A percentile compares a stretch with the other conserved stretches of the same genome.
phyloP scores from a whole-genome alignment of 1,140 invertebrate species.

The Spodoptera frugiperda region DNA sequence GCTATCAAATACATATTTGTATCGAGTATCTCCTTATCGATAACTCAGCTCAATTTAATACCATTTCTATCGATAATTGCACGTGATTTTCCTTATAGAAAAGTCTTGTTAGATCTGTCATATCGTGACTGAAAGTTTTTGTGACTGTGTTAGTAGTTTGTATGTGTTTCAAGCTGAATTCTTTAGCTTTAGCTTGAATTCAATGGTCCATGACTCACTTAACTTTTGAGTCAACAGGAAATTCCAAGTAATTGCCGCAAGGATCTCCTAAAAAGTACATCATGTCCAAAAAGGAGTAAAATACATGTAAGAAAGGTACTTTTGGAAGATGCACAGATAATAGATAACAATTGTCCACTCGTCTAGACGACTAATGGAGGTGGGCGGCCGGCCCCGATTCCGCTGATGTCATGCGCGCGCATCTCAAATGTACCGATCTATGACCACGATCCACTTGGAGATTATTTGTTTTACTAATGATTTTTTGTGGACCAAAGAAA shows the following conservation, averaged over 20 bases:
- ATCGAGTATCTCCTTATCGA: conserved; percentile 40
- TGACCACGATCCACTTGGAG: conserved; percentile 3
- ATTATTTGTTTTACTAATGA: conserved; percentile 24
- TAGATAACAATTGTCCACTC: conserved; percentile 49
- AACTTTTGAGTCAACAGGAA: conserved; percentile 17
- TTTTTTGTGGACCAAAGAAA: background rate
- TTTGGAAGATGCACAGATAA: conserved; percentile 37
- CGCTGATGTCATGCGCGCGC: conserved; percentile 63
- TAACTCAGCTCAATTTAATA: conserved; percentile 15
- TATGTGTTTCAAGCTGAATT: background rate
- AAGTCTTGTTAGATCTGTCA: background rate
- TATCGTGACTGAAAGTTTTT: background rate
- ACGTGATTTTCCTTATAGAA: background rate
- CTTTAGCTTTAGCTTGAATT: background rate
- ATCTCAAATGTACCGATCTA: conserved; percentile 23
- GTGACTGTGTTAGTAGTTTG: background rate
- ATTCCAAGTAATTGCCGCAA: conserved; percentile 7
- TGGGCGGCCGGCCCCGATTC: conserved; percentile 65
- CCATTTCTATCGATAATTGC: conserved; percentile 24
- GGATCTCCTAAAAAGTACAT: conserved; percentile 8
- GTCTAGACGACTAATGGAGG: conserved; percentile 64
- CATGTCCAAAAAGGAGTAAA: background rate
- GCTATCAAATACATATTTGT: conserved; percentile 41
- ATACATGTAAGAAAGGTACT: conserved; percentile 27
- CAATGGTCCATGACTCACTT: background rate